Conservation (phyloP, 2,113 vertebrate species). For the Ceratotherium simum region DNA sequence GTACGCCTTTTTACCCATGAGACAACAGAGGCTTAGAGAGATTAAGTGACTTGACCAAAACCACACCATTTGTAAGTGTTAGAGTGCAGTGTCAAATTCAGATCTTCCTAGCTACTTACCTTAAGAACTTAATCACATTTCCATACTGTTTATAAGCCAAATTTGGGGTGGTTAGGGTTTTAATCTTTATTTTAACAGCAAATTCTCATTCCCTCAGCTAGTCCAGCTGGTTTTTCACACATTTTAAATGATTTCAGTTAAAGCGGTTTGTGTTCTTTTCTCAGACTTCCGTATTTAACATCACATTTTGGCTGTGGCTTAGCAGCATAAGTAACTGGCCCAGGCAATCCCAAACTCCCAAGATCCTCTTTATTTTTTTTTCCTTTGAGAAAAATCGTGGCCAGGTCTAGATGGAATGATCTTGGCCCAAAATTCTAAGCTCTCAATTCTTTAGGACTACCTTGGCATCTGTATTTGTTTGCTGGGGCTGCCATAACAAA, state of each 20-base stretch:
- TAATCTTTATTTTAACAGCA: not conserved
- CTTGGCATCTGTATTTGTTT: not conserved
- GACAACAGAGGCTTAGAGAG: not conserved
- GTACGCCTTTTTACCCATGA: not conserved
- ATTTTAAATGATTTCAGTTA: slow-evolving; percentile 40
- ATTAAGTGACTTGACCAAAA: slow-evolving; percentile 5
- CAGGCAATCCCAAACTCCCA: not conserved
- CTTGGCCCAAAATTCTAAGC: not conserved
- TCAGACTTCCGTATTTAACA: slow-evolving; percentile 1
- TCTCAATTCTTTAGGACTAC: not conserved
- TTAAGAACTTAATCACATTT: not conserved
- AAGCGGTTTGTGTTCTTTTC: slow-evolving; percentile 9
- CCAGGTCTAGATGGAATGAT: not conserved
- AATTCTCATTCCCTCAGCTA: not conserved
- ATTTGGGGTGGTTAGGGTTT: not conserved
- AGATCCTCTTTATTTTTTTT: not conserved
- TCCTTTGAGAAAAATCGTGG: not conserved
- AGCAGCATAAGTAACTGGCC: not conserved
- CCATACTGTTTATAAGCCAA: not conserved
- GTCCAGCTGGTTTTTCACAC: slow-evolving; percentile 1
- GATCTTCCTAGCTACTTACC: not conserved
- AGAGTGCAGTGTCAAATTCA: not conserved
- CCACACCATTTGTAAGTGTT: not conserved
- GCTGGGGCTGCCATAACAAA: not conserved
- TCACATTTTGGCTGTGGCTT: not conserved